phyloP scores from a whole-genome alignment of 1,140 invertebrate genomes.

The Argopecten irradians region DNA sequence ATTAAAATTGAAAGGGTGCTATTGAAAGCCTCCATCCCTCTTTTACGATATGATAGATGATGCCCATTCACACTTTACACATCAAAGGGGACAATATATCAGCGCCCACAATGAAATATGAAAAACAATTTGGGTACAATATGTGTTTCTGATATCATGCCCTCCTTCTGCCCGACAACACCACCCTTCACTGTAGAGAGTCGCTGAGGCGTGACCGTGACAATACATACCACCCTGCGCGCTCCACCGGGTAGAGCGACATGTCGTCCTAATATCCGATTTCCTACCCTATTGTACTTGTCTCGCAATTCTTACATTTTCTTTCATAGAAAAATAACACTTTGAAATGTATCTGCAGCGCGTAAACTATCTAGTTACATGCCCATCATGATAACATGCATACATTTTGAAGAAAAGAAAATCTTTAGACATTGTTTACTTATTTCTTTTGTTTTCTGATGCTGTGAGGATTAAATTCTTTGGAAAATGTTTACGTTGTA shows the following conservation, averaged over 20 bases:
- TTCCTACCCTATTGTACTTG: slow-evolving; percentile 1
- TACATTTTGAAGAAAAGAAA: slow-evolving; percentile 5
- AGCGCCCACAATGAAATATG: neutral
- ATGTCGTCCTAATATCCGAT: neutral
- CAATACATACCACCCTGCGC: slow-evolving; percentile 14
- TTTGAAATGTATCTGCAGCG: neutral
- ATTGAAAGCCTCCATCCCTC: neutral
- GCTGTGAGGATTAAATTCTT: neutral
- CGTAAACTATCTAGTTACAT: neutral
- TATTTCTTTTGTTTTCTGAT: neutral
- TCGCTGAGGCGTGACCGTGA: neutral
- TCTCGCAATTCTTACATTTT: neutral
- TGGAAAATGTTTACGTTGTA: neutral
- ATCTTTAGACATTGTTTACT: neutral
- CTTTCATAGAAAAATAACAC: slow-evolving; percentile 18
- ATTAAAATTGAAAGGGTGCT: neutral
- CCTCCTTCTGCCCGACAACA: neutral
- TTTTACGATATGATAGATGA: neutral
- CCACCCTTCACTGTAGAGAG: neutral
- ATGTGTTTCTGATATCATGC: neutral
- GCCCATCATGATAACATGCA: neutral
- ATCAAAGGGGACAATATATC: neutral
- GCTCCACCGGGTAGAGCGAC: neutral
- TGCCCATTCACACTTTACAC: neutral
- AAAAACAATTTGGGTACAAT: neutral